Base-by-base conservation (phyloP, 2,888 invertebrate species). In the Villa cingulata region DNA sequence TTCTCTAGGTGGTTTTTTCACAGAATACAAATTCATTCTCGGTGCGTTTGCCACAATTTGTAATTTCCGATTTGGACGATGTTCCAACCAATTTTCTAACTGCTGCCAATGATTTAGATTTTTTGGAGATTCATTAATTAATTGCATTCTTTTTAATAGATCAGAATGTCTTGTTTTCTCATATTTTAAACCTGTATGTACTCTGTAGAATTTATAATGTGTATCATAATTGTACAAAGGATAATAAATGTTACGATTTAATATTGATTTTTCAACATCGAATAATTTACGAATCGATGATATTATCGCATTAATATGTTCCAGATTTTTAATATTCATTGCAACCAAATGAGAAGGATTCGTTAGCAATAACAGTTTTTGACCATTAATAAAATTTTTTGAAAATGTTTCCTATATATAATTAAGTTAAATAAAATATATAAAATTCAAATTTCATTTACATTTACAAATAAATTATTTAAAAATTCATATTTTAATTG, bases 91-190 rank as follows among this genome's bases (percentile, higher is more conserved):
- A 20, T 54, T 53, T 38, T 66, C 64, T 50, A 68, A 57, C 9
- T 55, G 49, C 1, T 75, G 73, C 77, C 77, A 78, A 43, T 77
- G 77, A 23, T 72, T 68, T 40, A 67, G 48, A 12, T 71, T 56
- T 0, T 65, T 42, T 0, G 72, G 70, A 6, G 64, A 64, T 0
- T 71, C 68, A 49, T 64, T 64, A 5, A 77, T 49, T 1, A 77
- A 68, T 46, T 74, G 71, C 73, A 75, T 73, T 64, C 70, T 72
- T 1, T 74, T 66, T 2, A 74, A 66, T 0, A 78, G 58, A 29
- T 75, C 73, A 1, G 66, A 64, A 46, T 74, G 72, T 50, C 53
- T 67, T 45, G 71, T 55, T 2, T 67, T 62, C 0, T 74, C 74
- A 65, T 73, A 73, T 15, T 53, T 66, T 0, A 70, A 70, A 0